A percentile compares a stretch with the other conserved stretches of the same genome.
These are phyloP conservation scores for Heteromyza rotundicornis DNA, from an alignment of 2,888 invertebrate genomes.

Conservation along the genomic window DNA sequence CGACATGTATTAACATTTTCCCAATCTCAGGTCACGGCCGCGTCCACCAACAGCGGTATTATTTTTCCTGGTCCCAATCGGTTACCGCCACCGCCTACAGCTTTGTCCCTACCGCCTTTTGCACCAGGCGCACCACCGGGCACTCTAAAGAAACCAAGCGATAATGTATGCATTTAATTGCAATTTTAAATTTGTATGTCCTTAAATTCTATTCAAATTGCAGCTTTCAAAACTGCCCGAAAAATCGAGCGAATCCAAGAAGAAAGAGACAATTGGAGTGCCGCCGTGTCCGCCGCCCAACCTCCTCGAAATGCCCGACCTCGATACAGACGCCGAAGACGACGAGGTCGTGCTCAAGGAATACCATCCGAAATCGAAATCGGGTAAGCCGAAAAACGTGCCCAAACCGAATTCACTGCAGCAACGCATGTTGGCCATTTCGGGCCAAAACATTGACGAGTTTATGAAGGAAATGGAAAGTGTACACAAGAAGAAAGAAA, in stretches of 20 bases:
- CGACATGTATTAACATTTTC: no score
- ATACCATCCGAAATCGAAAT: slow-evolving; percentile 42
- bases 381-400: slow-evolving; percentile 45
- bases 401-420: slow-evolving; percentile 78
- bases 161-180: slow-evolving; percentile 53
- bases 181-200: slow-evolving; percentile 57
- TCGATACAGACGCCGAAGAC: slow-evolving; percentile 63
- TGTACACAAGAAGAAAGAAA: slow-evolving; percentile 77
- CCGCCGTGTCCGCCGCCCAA: slow-evolving; percentile 86
- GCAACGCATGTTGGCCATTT: slow-evolving; percentile 85
- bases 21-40: slow-evolving; percentile 21
- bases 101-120: slow-evolving; percentile 58
- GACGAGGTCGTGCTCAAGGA: slow-evolving; percentile 52
- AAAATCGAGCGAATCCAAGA: slow-evolving; percentile 48
- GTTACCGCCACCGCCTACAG: slow-evolving; percentile 56
- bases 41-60: slow-evolving; percentile 6
- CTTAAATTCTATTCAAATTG: slow-evolving; percentile 25
- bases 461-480: slow-evolving; percentile 94
- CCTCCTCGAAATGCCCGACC: slow-evolving; percentile 70
- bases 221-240: slow-evolving; percentile 40
- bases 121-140: slow-evolving; percentile 70
- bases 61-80: slow-evolving; percentile 49
- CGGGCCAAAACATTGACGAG: slow-evolving; percentile 89
- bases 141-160: slow-evolving; percentile 78
- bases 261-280: slow-evolving; percentile 80